These are phyloP conservation scores for Caprella mutica DNA, from an alignment of 2,888 invertebrate genomes.

Conservation along the genomic window DNA sequence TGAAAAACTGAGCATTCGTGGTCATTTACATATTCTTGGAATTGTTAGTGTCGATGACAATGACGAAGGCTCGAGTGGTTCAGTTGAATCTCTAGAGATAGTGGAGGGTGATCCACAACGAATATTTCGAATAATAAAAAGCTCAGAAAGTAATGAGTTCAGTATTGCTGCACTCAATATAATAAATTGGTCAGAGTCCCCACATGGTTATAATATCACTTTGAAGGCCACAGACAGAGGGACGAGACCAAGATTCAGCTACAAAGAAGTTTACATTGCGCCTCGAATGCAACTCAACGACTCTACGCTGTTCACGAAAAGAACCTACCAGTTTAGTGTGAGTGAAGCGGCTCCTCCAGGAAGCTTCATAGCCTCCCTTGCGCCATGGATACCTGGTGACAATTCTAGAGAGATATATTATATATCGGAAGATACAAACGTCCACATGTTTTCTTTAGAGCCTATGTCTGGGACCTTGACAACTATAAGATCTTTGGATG, in stretches of 20 bases:
- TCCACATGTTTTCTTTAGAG: slow-evolving; percentile 74
- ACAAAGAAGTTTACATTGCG: slow-evolving; percentile 67
- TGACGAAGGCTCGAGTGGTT: slow-evolving; percentile 72
- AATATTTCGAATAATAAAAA: slow-evolving; percentile 64
- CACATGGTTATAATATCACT: slow-evolving; percentile 75
- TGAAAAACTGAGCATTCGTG: slow-evolving; percentile 65
- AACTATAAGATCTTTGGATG: slow-evolving; percentile 70
- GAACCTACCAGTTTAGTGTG: slow-evolving; percentile 77
- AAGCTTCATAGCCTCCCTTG: slow-evolving; percentile 74
- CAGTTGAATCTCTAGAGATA: slow-evolving; percentile 68
- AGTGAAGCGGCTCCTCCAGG: slow-evolving; percentile 79
- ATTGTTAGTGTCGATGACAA: slow-evolving; percentile 72
- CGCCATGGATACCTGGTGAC: slow-evolving; percentile 72
- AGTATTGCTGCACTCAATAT: slow-evolving; percentile 37
- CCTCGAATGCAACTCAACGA: slow-evolving; percentile 70
- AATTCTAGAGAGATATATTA: slow-evolving; percentile 79
- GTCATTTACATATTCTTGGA: slow-evolving; percentile 74
- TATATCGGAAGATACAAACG: slow-evolving; percentile 84
- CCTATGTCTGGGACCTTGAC: slow-evolving; percentile 79
- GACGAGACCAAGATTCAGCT: slow-evolving; percentile 60
- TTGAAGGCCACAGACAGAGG: slow-evolving; percentile 74
- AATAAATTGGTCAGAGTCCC: slow-evolving; percentile 42
- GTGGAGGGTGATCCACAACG: slow-evolving; percentile 82
- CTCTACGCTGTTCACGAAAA: slow-evolving; percentile 66
- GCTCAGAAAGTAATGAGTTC: slow-evolving; percentile 43